phyloP scores from a whole-genome alignment of 1,140 invertebrate genomes.

The Procambarus clarkii region DNA sequence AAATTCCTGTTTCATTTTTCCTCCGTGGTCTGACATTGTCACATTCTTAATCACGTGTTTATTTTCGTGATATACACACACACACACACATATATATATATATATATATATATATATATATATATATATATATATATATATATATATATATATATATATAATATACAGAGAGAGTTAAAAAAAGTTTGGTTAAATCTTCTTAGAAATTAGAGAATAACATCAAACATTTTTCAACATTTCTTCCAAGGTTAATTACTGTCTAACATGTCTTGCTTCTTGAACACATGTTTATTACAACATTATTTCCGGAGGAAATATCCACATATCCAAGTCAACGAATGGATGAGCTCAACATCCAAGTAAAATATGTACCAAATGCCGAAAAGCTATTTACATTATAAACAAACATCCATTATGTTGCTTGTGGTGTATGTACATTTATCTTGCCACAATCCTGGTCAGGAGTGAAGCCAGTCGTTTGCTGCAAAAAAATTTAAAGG shows the following conservation, averaged over 20 bases:
- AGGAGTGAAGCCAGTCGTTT: slow-evolving; percentile 29
- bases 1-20: too few species aligned
- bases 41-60: too few species aligned
- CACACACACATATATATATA: background rate
- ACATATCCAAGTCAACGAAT: background rate
- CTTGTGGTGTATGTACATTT: background rate
- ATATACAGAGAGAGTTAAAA: too few species aligned
- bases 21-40: too few species aligned
- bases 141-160: too few species aligned
- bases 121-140: too few species aligned
- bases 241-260: too few species aligned
- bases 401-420: background rate
- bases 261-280: too few species aligned
- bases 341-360: background rate
- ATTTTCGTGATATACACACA: background rate
- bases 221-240: too few species aligned
- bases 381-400: slow-evolving; percentile 7
- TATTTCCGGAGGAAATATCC: background rate
- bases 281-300: background rate
- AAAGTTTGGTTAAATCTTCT: too few species aligned
- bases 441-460: background rate
- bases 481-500: background rate
- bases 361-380: background rate
- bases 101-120: too few species aligned
- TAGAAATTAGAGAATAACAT: too few species aligned